Evolutionary conservation across 30 jellyfish, hydroid and myxozoan species (phyloP), one percentile per base, ranked within the genome.

Genomic region (Hydra vulgaris): DNA sequence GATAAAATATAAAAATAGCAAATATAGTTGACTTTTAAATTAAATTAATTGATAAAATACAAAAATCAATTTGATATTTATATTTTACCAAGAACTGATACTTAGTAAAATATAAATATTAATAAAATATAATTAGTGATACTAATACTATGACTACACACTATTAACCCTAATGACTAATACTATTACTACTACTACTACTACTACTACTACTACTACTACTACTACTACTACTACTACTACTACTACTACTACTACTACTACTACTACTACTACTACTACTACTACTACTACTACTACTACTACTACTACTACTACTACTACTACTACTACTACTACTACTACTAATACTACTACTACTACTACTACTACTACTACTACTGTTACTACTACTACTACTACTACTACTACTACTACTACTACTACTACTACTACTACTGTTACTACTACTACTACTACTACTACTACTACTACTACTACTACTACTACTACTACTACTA

Each of bases 401-500:
- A 56, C 72, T 56, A 56, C 72, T 56, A 56, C n/a, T 56, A 56
- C 72, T 56, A 56, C 72, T 56, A 56, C 72, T 56, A 56, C 72
- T 56, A 56, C 72, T 56, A 56, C n/a, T 56, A 56, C 72, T 56
- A 56, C 72, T 56, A 56, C 72, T 56, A 56, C 72, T 56, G n/a
- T n/a, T 56, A 56, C 72, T 56, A 56, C 72, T 56, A 56, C 72
- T 56, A 56, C 72, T 56, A 56, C 72, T 56, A 56, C 72, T 56
- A 56, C 72, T 56, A 56, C 72, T 56, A 56, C 72, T 56, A 56
- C 72, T 56, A 56, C 72, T 56, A 56, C 72, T 56, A 56, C 72
- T 56, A 56, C n/a, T 56, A 56, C 72, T 56, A 56, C 72, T 56
- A 56, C 72, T 56, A 56, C 72, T 56, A 56, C n/a, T 56, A 56